phyloP scores from a whole-genome alignment of 1,140 invertebrate species.

The Drosophila mojavensis region DNA sequence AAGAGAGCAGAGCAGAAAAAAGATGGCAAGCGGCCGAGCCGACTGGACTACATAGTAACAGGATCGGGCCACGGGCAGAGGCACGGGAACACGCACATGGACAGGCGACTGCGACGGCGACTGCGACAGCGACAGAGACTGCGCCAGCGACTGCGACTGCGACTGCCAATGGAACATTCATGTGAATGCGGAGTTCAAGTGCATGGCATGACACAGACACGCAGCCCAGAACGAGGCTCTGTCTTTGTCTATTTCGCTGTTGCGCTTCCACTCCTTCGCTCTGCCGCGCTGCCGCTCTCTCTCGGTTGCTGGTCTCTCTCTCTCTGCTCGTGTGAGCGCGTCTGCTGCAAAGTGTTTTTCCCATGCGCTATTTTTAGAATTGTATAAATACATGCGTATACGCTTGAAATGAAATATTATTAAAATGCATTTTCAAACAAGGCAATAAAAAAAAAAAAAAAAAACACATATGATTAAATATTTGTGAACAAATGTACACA shows the following conservation, averaged over 20 bases:
- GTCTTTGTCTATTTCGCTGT: conserved; percentile 17
- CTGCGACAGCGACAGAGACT: not conserved
- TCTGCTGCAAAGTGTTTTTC: conserved; percentile 79
- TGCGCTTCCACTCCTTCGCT: not conserved
- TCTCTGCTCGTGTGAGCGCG: conserved; percentile 15
- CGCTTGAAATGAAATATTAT: not conserved
- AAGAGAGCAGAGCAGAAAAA: not conserved
- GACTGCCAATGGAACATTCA: conserved; percentile 39
- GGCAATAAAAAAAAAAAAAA: too few relatives aligned
- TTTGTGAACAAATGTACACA: too few relatives aligned
- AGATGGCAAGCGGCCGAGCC: conserved; percentile 9
- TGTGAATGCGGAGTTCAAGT: conserved; percentile 76
- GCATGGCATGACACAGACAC: conserved; percentile 71
- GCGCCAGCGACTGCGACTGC: conserved; percentile 1
- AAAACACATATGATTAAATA: too few relatives aligned
- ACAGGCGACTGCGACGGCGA: not conserved
- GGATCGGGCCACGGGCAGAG: conserved; percentile 1
- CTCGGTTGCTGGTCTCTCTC: not conserved
- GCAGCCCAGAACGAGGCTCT: conserved; percentile 16
- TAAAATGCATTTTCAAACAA: too few relatives aligned
- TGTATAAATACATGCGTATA: not conserved
- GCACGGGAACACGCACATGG: conserved; percentile 8
- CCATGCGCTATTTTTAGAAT: conserved; percentile 75
- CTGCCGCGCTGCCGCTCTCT: not conserved
- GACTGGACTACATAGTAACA: conserved; percentile 11